A percentile compares a stretch with the other conserved stretches of the same genome.
Evolutionary conservation across 2,888 invertebrate species (phyloP).

Genomic region (Hecatera dysodea): DNA sequence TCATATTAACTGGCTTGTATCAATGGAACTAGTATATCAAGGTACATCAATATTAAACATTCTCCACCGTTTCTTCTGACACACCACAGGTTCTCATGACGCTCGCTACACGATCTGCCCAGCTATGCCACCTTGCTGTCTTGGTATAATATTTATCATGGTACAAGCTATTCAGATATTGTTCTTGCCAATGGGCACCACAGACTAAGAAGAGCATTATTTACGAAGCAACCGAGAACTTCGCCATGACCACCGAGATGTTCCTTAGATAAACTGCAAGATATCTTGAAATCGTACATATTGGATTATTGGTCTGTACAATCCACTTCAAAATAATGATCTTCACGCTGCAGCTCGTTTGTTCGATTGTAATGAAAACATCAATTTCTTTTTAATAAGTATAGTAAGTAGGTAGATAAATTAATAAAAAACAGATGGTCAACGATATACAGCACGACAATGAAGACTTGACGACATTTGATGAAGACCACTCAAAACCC

Average conservation of each 20-base stretch:
- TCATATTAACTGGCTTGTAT: background rate
- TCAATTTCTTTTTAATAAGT: background rate
- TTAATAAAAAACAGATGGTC: background rate
- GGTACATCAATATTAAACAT: background rate
- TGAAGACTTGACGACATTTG: background rate
- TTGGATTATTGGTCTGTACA: background rate
- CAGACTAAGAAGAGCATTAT: background rate
- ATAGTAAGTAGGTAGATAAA: background rate
- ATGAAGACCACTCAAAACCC: background rate
- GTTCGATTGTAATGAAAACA: too few species aligned
- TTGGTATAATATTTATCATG: background rate
- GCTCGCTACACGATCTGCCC: background rate
- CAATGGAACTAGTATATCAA: background rate
- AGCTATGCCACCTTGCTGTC: background rate
- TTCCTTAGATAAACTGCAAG: background rate
- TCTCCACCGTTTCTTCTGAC: background rate
- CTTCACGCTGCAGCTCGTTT: background rate
- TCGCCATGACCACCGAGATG: too few species aligned
- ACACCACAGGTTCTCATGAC: background rate
- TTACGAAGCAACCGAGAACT: background rate
- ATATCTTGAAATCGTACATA: conserved; percentile 25
- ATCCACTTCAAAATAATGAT: conserved; percentile 9
- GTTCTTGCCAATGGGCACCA: background rate
- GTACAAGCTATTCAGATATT: background rate
- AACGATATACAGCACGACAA: background rate